Evolutionary conservation across 2,113 vertebrate species (phyloP), one percentile per base, ranked within the genome.

Genomic region (Dryoscopus gambensis): DNA sequence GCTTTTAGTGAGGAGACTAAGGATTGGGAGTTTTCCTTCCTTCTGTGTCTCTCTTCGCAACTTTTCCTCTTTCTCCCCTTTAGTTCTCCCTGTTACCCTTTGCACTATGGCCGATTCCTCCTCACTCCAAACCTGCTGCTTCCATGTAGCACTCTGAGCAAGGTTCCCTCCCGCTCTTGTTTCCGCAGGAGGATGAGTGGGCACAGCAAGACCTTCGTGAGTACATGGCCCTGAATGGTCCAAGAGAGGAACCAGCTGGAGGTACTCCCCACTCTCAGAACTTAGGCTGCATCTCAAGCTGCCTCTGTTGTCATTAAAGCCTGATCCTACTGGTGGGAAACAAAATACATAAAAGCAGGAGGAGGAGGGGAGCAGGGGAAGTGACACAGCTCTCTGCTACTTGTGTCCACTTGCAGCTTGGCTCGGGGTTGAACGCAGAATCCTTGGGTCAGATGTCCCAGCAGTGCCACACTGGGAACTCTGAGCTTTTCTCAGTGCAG

Each of bases 301-400:
- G 73, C 49, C 64, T 80, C 13, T 63, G 63, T 22, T 76, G 42
- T 33, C 42, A 13, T 18, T 60, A 27, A n/a, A 74, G 59, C 50
- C 35, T 10, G 59, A 55, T 44, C 40, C 55, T 35, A 3, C 27
- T 15, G 15, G 10, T 9, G 46, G 40, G 47, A 70, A 89, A 47
- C 23, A 42, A 52, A 74, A 35, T 0, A 6, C 5, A 33, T 15
- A 24, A 10, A 49, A 68, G 49, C 16, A 8, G 20, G 28, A 27
- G 35, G 40, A 17, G 11, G 55, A 37, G 22, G 24, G 31, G 2
- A 8, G 46, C 20, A 15, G n/a, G 3, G 63, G 10, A 35, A 20
- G 39, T 1, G 5, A 16, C 0, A 0, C 23, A 3, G 24, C 46
- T 42, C 42, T 50, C 53, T 1, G 1, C 14, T 56, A 2, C 15